These are phyloP conservation scores for Columba guinea DNA, from an alignment of 2,797 vertebrate genomes.

Conservation along the genomic window DNA sequence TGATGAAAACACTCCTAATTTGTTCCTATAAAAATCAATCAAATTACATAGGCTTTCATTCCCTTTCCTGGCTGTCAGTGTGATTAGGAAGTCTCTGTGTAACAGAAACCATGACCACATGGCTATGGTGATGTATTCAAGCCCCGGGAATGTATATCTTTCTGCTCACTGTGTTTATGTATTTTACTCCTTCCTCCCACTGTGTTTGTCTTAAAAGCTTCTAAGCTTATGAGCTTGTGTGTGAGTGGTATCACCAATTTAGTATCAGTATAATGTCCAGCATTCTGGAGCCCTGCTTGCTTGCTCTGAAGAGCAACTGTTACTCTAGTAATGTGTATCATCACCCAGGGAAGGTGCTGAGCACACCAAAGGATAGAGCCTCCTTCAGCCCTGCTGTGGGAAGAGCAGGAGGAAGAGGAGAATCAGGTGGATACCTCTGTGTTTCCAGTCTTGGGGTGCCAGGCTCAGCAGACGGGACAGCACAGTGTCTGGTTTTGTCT, in stretches of 20 bases:
- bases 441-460: not conserved
- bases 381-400: not conserved
- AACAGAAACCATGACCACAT: constrained; percentile 24
- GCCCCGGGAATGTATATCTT: not conserved
- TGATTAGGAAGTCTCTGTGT: not conserved
- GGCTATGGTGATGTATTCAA: not conserved
- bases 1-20: not conserved
- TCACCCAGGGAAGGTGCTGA: not conserved
- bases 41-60: not conserved
- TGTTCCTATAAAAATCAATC: constrained; percentile 16
- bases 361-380: not conserved
- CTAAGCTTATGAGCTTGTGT: not conserved
- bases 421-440: not conserved
- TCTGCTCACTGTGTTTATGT: not conserved
- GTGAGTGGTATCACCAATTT: not conserved
- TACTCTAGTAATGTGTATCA: not conserved
- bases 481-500: rapidly evolving
- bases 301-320: not conserved
- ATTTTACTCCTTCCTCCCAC: constrained; percentile 26
- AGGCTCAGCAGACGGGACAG: not conserved
- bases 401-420: not conserved
- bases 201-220: not conserved
- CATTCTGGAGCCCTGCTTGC: not conserved
- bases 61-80: not conserved
- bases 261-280: not conserved